Conservation (phyloP, 2,113 vertebrate genomes). For the Cariama cristata region DNA sequence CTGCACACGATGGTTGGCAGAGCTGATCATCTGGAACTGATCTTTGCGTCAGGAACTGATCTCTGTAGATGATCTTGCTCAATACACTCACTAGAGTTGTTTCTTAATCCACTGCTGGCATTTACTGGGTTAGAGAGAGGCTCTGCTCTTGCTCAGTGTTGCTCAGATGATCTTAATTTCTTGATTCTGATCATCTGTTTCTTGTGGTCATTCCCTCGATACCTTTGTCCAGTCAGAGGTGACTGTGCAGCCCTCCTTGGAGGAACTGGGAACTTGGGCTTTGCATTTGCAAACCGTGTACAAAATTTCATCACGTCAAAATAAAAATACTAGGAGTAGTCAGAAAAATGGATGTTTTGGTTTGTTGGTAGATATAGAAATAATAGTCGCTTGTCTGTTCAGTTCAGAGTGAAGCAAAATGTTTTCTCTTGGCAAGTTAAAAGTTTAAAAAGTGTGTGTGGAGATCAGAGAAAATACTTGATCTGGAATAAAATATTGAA, state of each 20-base stretch:
- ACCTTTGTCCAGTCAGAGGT: background rate
- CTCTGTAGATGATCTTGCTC: background rate
- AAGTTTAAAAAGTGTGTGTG: background rate
- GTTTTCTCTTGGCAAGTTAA: background rate
- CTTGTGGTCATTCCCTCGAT: background rate
- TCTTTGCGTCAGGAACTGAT: background rate
- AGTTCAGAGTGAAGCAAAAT: background rate
- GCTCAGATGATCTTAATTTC: background rate
- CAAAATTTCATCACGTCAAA: background rate
- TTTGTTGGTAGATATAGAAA: background rate
- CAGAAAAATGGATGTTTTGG: background rate
- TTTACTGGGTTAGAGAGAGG: background rate
- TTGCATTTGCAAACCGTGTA: accelerated
- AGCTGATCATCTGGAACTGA: background rate
- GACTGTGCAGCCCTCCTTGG: background rate
- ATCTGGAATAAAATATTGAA: background rate
- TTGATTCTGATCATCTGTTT: background rate
- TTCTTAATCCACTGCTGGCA: background rate
- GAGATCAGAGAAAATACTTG: background rate
- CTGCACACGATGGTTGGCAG: background rate
- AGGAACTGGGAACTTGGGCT: background rate
- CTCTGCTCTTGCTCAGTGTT: background rate
- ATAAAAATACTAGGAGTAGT: background rate
- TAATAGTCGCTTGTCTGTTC: background rate
- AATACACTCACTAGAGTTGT: background rate